Evolutionary conservation across 1,140 invertebrate genomes (phyloP).

Genomic region (Tetramorium alpestre): DNA sequence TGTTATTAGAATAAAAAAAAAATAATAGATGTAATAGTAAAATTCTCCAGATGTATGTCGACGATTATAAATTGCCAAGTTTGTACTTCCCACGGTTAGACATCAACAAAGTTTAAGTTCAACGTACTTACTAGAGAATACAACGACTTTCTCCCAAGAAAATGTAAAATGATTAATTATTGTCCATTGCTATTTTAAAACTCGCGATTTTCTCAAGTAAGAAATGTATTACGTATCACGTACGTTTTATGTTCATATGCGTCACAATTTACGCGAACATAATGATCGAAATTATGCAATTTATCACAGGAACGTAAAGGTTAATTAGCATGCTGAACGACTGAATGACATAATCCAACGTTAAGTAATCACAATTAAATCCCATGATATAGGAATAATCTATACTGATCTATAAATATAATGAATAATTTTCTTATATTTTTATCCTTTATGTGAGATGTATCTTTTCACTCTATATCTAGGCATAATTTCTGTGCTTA

Average conservation of each 20-base stretch:
- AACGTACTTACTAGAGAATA: background rate
- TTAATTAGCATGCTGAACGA: constrained; percentile 59
- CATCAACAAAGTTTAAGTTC: constrained; percentile 11
- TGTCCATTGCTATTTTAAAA: background rate
- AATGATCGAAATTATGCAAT: constrained; percentile 63
- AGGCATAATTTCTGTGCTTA: background rate
- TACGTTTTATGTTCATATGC: background rate
- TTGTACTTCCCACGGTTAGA: background rate
- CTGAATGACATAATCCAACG: constrained; percentile 30
- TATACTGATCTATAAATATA: background rate
- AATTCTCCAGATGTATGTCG: background rate
- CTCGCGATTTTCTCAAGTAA: background rate
- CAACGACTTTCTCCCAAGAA: background rate
- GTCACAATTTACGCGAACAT: background rate
- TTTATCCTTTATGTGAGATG: background rate
- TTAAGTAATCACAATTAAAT: constrained; percentile 15
- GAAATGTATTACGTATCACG: background rate
- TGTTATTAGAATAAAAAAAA: background rate
- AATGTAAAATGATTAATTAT: constrained; percentile 28
- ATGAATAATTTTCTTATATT: background rate
- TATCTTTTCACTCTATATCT: background rate
- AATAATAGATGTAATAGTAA: background rate
- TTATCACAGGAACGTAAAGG: constrained; percentile 62
- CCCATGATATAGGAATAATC: background rate
- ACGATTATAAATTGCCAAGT: background rate